Conservation (phyloP, 2,888 invertebrate genomes). For the Ferrisia virgata region DNA sequence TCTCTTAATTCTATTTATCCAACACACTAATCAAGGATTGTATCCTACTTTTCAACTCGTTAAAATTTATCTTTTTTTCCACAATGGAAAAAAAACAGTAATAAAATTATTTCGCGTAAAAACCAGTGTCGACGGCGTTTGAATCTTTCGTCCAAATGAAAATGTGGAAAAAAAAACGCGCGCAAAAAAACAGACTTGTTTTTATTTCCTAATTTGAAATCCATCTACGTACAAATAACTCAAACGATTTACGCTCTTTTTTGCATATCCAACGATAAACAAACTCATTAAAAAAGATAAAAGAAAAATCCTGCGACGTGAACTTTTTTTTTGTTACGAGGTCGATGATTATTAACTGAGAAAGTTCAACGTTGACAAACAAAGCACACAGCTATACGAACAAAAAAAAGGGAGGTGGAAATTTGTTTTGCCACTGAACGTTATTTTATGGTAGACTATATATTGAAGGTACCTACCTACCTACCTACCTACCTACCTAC, state of each 20-base stretch:
- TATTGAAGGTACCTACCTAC: too few relatives aligned
- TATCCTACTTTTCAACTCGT: neutral
- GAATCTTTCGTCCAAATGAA: neutral
- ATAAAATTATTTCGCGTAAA: neutral
- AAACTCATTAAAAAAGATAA: constrained; percentile 7
- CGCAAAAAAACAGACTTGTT: neutral
- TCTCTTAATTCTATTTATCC: too few relatives aligned
- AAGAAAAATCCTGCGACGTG: neutral
- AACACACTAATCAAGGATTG: too few relatives aligned
- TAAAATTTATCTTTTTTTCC: neutral
- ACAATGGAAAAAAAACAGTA: neutral
- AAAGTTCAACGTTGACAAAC: neutral
- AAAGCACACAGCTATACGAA: neutral
- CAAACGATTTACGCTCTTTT: constrained; percentile 2
- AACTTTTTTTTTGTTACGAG: neutral
- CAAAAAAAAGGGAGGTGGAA: neutral
- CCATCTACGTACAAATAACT: neutral
- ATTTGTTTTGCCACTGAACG: neutral
- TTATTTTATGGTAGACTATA: neutral
- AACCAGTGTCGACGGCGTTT: neutral
- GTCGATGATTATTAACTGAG: constrained; percentile 7
- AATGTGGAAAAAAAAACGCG: neutral
- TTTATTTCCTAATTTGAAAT: neutral
- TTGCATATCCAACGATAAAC: constrained; percentile 7
- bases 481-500: too few relatives aligned